Conservation (phyloP, 2,888 invertebrate genomes). For the Acronicta psi region DNA sequence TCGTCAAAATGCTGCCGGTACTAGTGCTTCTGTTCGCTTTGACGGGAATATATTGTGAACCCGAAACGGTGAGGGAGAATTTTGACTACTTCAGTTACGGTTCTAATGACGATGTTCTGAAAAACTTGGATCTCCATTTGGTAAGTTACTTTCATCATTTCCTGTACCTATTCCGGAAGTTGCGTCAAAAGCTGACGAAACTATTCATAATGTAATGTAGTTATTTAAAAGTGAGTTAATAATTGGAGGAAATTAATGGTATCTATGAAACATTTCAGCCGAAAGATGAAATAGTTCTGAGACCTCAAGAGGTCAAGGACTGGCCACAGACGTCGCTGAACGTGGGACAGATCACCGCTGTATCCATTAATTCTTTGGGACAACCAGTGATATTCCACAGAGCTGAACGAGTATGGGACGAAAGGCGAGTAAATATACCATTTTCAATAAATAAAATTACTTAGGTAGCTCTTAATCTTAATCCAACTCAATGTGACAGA, state of each 20-base stretch:
- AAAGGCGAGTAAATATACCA: constrained; percentile 82
- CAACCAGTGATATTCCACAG: constrained; percentile 96
- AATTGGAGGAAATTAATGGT: not conserved
- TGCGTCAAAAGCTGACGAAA: not conserved
- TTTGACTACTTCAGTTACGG: constrained; percentile 85
- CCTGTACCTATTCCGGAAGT: not conserved
- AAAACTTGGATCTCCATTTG: constrained; percentile 79
- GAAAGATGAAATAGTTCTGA: constrained; percentile 85
- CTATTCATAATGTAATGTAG: not conserved
- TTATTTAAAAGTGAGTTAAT: not conserved
- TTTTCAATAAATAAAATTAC: not conserved
- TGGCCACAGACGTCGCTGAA: constrained; percentile 90
- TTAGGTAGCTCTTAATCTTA: too few relatives aligned
- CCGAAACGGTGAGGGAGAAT: constrained; percentile 84
- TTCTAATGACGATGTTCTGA: constrained; percentile 77
- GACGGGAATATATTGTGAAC: constrained; percentile 76
- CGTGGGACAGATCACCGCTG: constrained; percentile 95
- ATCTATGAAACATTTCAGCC: constrained; percentile 64
- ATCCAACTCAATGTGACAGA: too few relatives aligned
- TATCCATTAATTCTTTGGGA: constrained; percentile 94
- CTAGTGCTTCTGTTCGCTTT: constrained; percentile 66
- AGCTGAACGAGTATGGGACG: constrained; percentile 93
- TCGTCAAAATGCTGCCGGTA: constrained; percentile 72
- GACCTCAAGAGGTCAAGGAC: constrained; percentile 91
- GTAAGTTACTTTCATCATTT: constrained; percentile 65